phyloP scores from a whole-genome alignment of 2,888 invertebrate species.

The Xylota sylvarum region DNA sequence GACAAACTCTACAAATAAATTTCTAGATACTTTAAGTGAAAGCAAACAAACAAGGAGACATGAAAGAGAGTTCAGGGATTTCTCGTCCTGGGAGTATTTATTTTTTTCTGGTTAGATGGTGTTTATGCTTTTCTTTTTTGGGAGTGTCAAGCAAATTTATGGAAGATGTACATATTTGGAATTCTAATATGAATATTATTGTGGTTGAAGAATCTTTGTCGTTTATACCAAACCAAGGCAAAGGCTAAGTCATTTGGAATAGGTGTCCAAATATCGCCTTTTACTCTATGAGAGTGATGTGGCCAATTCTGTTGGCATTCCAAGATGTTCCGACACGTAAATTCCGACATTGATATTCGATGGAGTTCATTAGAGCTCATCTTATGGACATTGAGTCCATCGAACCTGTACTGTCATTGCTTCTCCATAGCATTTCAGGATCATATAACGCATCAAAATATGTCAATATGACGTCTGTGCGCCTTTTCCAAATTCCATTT shows the following conservation, averaged over 20 bases:
- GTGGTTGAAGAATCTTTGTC: conserved; percentile 22
- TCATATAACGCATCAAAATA: conserved; percentile 1
- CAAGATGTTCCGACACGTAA: too few relatives aligned
- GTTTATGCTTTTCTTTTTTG: not conserved
- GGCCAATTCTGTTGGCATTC: too few relatives aligned
- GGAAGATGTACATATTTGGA: conserved; percentile 56
- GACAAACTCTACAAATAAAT: conserved; percentile 35
- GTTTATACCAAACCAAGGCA: conserved; percentile 1
- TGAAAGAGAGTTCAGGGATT: conserved; percentile 36
- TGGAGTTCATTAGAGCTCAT: too few relatives aligned
- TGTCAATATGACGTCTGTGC: not conserved
- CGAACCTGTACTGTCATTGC: not conserved
- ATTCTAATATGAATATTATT: conserved; percentile 49
- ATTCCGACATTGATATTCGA: too few relatives aligned
- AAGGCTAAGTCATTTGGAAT: conserved; percentile 12
- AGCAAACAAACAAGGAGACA: conserved; percentile 29
- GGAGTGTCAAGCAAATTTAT: conserved; percentile 34
- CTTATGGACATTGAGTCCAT: too few relatives aligned
- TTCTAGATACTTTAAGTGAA: conserved; percentile 46
- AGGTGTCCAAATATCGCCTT: too few relatives aligned
- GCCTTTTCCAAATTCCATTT: conserved; percentile 16
- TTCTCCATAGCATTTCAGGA: not conserved
- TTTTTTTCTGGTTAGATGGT: not conserved
- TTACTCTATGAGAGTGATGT: too few relatives aligned
- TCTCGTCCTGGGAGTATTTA: not conserved